Percentiles rank a stretch among this genome's conserved stretches.
Conservation (phyloP, 2,888 invertebrate genomes). For the Ypsolopha sequella region DNA sequence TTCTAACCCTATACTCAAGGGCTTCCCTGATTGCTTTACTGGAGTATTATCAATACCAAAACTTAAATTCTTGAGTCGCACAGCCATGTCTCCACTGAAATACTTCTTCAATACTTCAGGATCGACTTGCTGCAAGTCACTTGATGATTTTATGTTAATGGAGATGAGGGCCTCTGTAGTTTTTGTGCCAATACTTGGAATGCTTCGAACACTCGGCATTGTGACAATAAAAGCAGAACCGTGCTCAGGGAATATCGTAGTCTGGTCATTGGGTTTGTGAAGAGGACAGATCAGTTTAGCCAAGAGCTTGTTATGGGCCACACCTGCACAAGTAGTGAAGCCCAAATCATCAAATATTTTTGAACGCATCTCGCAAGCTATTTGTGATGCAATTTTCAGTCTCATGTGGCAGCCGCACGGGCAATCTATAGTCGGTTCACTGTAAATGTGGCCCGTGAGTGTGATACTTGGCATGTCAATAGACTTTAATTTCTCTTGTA, state of each 20-base stretch:
- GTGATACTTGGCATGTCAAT: conserved; percentile 32
- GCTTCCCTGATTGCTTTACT: conserved; percentile 82
- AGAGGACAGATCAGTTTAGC: conserved; percentile 81
- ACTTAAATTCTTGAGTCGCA: conserved; percentile 76
- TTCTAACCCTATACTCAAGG: conserved; percentile 84
- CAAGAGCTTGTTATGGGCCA: conserved; percentile 86
- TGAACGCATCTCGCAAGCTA: conserved; percentile 82
- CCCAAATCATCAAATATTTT: conserved; percentile 76
- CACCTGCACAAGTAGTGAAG: conserved; percentile 85
- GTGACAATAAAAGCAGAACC: conserved; percentile 75
- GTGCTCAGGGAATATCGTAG: conserved; percentile 79
- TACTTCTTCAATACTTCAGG: conserved; percentile 71
- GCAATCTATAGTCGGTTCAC: conserved; percentile 70
- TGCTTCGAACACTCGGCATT: conserved; percentile 71
- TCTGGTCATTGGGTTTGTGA: conserved; percentile 88
- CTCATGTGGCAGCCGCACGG: conserved; percentile 81
- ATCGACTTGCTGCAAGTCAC: conserved; percentile 75
- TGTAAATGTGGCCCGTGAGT: conserved; percentile 71
- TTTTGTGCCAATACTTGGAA: conserved; percentile 84
- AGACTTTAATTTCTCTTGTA: conserved; percentile 65
- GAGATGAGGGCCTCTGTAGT: conserved; percentile 75
- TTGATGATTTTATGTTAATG: conserved; percentile 75
- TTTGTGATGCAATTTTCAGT: conserved; percentile 77
- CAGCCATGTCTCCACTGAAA: conserved; percentile 77
- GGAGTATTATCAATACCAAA: conserved; percentile 80